Percentiles rank a stretch among this genome's conserved stretches.
These are phyloP conservation scores for Geopemphigus sp. DNA, from an alignment of 1,140 invertebrate species.

Conservation along the genomic window DNA sequence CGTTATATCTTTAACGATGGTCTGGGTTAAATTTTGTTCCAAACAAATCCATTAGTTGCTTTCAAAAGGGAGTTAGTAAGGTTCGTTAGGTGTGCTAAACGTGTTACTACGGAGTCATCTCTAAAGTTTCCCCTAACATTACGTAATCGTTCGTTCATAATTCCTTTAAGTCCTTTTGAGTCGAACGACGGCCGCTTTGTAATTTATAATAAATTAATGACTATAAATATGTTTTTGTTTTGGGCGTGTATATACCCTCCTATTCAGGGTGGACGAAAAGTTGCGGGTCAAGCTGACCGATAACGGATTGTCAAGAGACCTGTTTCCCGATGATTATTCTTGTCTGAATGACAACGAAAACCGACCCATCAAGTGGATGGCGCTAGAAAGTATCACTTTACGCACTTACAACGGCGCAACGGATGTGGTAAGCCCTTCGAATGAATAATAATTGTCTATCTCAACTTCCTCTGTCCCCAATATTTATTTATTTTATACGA, in stretches of 20 bases:
- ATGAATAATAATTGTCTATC: no score
- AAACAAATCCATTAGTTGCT: background rate
- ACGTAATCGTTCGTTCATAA: conserved; percentile 24
- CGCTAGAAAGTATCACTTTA: conserved; percentile 80
- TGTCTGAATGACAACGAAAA: conserved; percentile 94
- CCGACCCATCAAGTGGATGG: conserved; percentile 93
- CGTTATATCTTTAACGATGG: background rate
- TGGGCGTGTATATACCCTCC: background rate
- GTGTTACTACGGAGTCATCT: background rate
- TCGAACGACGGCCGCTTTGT: background rate
- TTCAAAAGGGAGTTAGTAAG: background rate
- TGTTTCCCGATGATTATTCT: conserved; percentile 94
- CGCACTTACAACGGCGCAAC: conserved; percentile 76
- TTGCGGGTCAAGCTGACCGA: conserved; percentile 86
- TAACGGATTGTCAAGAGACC: conserved; percentile 82
- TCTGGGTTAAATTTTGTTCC: background rate
- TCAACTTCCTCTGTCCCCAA: no score
- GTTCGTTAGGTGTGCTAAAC: conserved; percentile 4
- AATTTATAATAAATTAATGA: conserved; percentile 29
- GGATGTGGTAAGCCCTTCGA: conserved; percentile 72
- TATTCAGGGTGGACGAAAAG: conserved; percentile 72
- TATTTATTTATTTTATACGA: no score
- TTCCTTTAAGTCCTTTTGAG: conserved; percentile 18
- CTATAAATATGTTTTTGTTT: conserved; percentile 22
- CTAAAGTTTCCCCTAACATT: conserved; percentile 2